Conservation (phyloP, 2,797 vertebrate species). For the Chelon labrosus region DNA sequence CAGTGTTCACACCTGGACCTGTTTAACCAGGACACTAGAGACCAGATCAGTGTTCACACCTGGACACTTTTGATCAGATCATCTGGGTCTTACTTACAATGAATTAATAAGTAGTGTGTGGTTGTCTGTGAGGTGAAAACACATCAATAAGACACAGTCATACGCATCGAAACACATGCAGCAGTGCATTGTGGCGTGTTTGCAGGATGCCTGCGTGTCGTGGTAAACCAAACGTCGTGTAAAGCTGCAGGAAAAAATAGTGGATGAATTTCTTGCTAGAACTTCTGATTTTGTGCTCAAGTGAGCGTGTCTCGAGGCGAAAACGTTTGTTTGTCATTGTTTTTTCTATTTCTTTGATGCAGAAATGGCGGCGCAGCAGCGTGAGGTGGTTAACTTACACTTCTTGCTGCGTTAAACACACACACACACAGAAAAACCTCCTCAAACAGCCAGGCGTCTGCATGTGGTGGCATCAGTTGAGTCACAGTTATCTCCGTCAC, state of each 20-base stretch:
- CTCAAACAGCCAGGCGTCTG: slow-evolving; percentile 20
- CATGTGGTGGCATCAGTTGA: slow-evolving; percentile 56
- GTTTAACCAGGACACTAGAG: no score
- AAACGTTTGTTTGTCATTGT: slow-evolving; percentile 30
- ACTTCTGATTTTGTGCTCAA: slow-evolving; percentile 82
- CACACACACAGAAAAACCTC: slow-evolving; percentile 18
- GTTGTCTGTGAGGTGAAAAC: not conserved
- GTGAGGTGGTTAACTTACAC: slow-evolving; percentile 48
- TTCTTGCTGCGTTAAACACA: slow-evolving; percentile 45
- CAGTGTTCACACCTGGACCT: no score
- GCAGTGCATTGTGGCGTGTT: slow-evolving; percentile 48
- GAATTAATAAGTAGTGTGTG: no score
- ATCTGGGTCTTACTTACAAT: no score
- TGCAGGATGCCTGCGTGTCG: slow-evolving; percentile 47
- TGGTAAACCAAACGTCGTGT: slow-evolving; percentile 72
- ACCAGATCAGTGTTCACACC: no score
- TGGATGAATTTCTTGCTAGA: slow-evolving; percentile 77
- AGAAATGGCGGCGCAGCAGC: slow-evolving; percentile 55
- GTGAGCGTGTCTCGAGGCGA: slow-evolving; percentile 74
- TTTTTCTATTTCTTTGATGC: slow-evolving; percentile 49
- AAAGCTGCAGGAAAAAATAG: slow-evolving; percentile 65
- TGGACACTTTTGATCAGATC: no score
- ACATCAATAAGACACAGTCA: slow-evolving; percentile 45
- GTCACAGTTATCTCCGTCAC: slow-evolving; percentile 60
- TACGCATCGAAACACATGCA: slow-evolving; percentile 52